These are phyloP conservation scores for Trissoscelio sp. DNA, from an alignment of 2,888 invertebrate species.

Conservation along the genomic window DNA sequence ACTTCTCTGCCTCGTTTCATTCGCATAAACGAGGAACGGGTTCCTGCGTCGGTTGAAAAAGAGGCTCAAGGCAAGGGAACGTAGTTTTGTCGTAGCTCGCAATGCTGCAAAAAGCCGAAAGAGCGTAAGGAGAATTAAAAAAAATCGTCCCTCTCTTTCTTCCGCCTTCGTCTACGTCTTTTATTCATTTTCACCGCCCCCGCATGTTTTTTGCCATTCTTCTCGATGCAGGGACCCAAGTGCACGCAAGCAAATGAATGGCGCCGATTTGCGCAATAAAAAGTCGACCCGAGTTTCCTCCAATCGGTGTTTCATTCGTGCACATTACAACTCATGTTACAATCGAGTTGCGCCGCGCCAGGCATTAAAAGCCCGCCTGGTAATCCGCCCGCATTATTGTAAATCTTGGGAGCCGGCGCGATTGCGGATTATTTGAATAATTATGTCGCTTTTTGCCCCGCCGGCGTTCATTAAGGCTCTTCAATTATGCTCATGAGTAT, in stretches of 20 bases:
- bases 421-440: conserved; percentile 39
- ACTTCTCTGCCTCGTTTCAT: conserved; percentile 73
- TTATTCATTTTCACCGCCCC: conserved; percentile 36
- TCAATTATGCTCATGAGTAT: conserved; percentile 41
- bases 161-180: conserved; percentile 31
- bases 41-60: conserved; percentile 72
- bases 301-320: too few relatives aligned
- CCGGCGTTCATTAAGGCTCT: conserved; percentile 23
- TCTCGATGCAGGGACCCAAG: conserved; percentile 44
- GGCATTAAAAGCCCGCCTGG: conserved; percentile 3
- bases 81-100: conserved; percentile 64
- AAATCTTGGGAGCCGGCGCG: not conserved
- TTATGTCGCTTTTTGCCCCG: conserved; percentile 8
- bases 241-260: conserved; percentile 39
- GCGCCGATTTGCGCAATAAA: conserved; percentile 12
- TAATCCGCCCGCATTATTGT: conserved; percentile 34
- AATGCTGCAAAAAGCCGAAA: conserved; percentile 32
- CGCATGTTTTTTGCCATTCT: conserved; percentile 37
- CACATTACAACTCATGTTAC: not conserved
- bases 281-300: too few relatives aligned
- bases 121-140: conserved; percentile 3
- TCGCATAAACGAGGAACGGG: conserved; percentile 75
- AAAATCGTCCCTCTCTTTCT: conserved; percentile 52
- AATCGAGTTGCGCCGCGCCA: not conserved
- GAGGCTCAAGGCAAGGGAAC: conserved; percentile 71